Evolutionary conservation across 2,797 vertebrate species (phyloP), one percentile per base, ranked within the genome.

Genomic region (Crossoptilon crossoptilon): DNA sequence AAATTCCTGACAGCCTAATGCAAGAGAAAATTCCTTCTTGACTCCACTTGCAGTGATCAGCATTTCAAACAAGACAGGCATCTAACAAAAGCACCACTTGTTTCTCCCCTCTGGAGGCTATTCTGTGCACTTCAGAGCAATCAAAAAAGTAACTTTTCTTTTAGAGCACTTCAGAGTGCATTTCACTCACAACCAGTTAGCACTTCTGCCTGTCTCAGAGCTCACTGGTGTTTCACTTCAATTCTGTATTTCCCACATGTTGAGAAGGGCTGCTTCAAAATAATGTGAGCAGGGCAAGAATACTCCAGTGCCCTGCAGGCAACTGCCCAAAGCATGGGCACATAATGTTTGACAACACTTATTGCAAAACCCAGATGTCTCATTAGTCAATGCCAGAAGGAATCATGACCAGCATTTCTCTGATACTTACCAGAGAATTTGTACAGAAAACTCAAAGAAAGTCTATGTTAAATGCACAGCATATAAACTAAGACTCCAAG

Each of bases 131-230:
- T 82, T 90, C 51, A 84, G 64, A 88, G 64, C 88, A 88, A 91
- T 87, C 74, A 75, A 70, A 76, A 13, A 17, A n/a, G 27, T 69
- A 94, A 88, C 91, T 88, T 93, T 91, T 62, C 73, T 91, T 92
- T 86, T 49, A 81, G 68, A 91, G 43, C 43, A 88, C 86, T 94
- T 94, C 69, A 90, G 51, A 75, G 21, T 70, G 80, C 62, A 84
- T 92, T 94, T 95, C 46, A 88, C 44, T 69, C 7, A 0, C 83
- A 86, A 58, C 15, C 26, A 69, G 58, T 44, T 15, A 81, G 49
- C 67, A 84, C 18, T 91, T 86, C 68, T 81, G 46, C 55, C 76
- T 49, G 8, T 72, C 67, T 90, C 16, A 46, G 14, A 29, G 43
- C 27, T 87, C 69, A 80, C 84, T 90, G 3, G 4, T 17, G 12